Base-by-base conservation (phyloP, 2,113 vertebrate genomes). In the Cyphomyrus discorhynchus region DNA sequence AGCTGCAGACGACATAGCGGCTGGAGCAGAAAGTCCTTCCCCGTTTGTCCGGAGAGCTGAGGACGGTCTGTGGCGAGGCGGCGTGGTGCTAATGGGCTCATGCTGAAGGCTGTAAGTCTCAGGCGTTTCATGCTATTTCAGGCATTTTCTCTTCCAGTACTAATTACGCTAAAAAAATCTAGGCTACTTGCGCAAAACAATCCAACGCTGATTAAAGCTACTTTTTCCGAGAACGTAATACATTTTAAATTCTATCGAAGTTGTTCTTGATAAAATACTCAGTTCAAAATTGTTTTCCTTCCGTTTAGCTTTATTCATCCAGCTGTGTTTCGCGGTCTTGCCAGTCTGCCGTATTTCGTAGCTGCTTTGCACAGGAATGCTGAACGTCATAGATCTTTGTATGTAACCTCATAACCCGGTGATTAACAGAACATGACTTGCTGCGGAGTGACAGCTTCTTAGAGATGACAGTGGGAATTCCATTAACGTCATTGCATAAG, bases 1-100 rank as follows among this genome's bases (percentile, higher is more conserved):
- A 86, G 89, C 62, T 88, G 89, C 70, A 88, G 86, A 56, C 50
- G 35, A 47, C 62, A 52, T 56, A 31, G 62, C 21, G 39, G 66
- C 89, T 45, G 27, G 15, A 5, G 27, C 42, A 84, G 31, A 62
- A 46, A 3, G 24, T 8, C 17, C 19, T 89, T 85, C 47, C 42
- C 42, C 5, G 15, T 77, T 13, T 39, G 70, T 35, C 35, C 31
- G 11, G 62, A 80, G 74, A 42, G n/a, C 35, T 80, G 74, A 35
- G 35, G 74, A 19, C 4, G 17, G 74, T 80, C 74, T 42, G 11
- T 80, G 74, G 74, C 1, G 15, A 77, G 70, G 31, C 2, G 70
- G 31, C 11, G 15, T 35, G 70, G 70, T 31, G 4, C 10, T 70
- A 27, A 39, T 42, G 35, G 74, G 74, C 74, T 31, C 13, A 80